Conservation (phyloP, 2,113 vertebrate species). For the Callorhinus ursinus region DNA sequence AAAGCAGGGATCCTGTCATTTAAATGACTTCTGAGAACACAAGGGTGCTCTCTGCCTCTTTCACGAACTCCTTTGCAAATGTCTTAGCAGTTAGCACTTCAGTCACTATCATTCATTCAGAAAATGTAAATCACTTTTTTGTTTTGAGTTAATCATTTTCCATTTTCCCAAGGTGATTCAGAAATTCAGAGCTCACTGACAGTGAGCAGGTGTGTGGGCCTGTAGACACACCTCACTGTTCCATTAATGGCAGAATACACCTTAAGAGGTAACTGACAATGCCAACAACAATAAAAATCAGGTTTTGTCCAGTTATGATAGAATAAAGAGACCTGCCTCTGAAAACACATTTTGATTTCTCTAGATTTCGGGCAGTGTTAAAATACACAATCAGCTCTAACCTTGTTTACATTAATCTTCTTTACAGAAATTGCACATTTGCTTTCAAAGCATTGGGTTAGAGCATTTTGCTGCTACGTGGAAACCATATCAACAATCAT, state of each 20-base stretch:
- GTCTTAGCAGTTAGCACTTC: background rate
- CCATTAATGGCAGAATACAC: background rate
- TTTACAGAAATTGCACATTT: slow-evolving; percentile 15
- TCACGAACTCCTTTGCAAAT: background rate
- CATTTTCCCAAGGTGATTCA: slow-evolving; percentile 61
- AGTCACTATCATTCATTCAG: slow-evolving; percentile 62
- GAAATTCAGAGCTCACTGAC: slow-evolving; percentile 23
- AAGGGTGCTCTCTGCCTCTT: background rate
- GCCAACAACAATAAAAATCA: background rate
- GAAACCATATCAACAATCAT: background rate
- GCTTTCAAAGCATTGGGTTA: slow-evolving; percentile 37
- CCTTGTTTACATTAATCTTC: slow-evolving; percentile 13
- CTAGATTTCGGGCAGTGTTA: background rate
- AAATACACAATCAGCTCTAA: background rate
- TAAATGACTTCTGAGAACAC: background rate
- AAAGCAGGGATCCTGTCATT: background rate
- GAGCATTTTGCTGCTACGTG: background rate
- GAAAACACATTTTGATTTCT: slow-evolving; percentile 8
- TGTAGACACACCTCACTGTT: background rate
- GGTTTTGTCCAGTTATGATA: background rate
- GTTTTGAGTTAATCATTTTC: slow-evolving; percentile 42
- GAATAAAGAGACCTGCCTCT: background rate
- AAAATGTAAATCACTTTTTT: slow-evolving; percentile 50
- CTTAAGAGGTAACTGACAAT: background rate
- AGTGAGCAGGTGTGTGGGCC: background rate